A percentile compares a stretch with the other conserved stretches of the same genome.
Evolutionary conservation across 2,113 vertebrate genomes (phyloP).

Genomic region (Ranitomeya variabilis): DNA sequence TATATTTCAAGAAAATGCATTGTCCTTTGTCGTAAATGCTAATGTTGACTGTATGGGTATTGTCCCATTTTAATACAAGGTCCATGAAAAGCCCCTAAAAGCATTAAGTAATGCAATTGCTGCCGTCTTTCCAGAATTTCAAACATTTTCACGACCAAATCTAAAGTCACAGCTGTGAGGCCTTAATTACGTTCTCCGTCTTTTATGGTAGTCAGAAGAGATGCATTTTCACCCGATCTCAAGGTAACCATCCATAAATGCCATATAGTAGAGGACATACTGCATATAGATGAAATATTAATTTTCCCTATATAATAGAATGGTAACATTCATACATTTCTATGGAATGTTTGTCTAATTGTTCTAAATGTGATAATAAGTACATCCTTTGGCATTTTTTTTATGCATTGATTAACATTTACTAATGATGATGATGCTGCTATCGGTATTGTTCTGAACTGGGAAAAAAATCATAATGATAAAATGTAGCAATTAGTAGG

Average conservation of each 20-base stretch:
- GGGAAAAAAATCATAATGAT: neutral
- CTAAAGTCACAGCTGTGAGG: neutral
- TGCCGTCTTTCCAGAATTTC: neutral
- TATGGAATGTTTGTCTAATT: neutral
- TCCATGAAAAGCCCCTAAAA: neutral
- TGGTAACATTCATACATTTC: neutral
- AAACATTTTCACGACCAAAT: constrained; percentile 19
- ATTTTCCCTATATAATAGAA: neutral
- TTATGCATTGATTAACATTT: neutral
- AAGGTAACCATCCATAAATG: neutral
- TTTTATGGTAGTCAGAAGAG: neutral
- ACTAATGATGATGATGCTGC: neutral
- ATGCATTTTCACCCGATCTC: neutral
- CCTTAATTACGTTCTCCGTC: neutral
- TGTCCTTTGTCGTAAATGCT: neutral
- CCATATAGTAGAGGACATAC: neutral
- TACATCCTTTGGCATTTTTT: neutral
- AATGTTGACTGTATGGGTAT: neutral
- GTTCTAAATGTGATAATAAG: constrained; percentile 3
- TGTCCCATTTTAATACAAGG: neutral
- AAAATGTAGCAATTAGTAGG: neutral
- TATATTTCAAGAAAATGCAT: neutral
- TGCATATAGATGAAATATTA: neutral
- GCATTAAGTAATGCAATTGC: neutral
- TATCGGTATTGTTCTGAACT: neutral